phyloP scores from a whole-genome alignment of 2,888 invertebrate genomes.

The Lasioglossum oenotherae region DNA sequence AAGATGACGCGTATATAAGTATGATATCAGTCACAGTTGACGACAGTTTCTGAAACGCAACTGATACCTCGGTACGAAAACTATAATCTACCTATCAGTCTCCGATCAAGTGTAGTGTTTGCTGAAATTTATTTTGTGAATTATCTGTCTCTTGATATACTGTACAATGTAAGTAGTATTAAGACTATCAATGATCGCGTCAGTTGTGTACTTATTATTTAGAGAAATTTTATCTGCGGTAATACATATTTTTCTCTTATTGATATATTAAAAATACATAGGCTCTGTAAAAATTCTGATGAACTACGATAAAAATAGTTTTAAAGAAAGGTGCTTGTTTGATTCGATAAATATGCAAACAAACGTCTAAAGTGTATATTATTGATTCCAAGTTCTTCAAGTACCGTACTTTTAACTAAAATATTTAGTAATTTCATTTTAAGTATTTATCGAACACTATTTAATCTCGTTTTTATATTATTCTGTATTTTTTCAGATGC shows the following conservation, averaged over 20 bases:
- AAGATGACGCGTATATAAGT: slow-evolving; percentile 52
- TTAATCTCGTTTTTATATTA: neutral
- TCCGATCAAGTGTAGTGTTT: neutral
- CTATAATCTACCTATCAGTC: slow-evolving; percentile 1
- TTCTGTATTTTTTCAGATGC: slow-evolving; percentile 41
- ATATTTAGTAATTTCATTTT: neutral
- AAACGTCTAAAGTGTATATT: neutral
- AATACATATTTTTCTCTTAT: neutral
- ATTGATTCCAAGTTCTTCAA: neutral
- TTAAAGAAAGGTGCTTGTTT: neutral
- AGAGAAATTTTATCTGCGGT: neutral
- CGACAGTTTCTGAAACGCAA: slow-evolving; percentile 50
- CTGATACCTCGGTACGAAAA: slow-evolving; percentile 22
- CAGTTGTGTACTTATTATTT: neutral
- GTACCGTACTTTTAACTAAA: neutral
- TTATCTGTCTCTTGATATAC: neutral
- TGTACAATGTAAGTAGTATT: slow-evolving; percentile 36
- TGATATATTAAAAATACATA: neutral
- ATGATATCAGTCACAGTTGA: slow-evolving; percentile 35
- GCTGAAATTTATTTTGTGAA: neutral
- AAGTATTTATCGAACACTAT: neutral
- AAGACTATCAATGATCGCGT: neutral
- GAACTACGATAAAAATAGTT: neutral
- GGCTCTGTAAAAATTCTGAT: neutral
- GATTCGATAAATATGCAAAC: neutral